Evolutionary conservation across 2,888 invertebrate genomes (phyloP).

Genomic region (Ochlodes sylvanus): DNA sequence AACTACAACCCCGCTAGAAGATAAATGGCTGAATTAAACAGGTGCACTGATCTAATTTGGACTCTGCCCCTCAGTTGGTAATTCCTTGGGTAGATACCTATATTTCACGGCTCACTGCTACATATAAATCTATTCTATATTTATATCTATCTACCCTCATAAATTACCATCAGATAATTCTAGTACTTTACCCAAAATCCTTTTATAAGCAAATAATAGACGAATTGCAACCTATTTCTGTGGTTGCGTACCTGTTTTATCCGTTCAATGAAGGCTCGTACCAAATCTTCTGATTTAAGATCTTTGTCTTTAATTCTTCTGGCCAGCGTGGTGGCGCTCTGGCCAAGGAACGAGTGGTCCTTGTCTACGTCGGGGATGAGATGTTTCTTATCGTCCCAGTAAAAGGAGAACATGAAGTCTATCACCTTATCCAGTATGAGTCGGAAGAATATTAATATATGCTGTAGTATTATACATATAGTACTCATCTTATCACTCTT

Average conservation of each 20-base stretch:
- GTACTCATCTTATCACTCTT: not conserved
- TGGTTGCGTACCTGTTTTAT: conserved; percentile 86
- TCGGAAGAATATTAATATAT: conserved; percentile 56
- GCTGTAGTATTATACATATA: conserved; percentile 44
- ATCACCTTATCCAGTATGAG: conserved; percentile 63
- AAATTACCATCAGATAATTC: too few relatives aligned
- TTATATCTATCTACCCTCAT: too few relatives aligned
- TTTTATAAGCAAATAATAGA: too few relatives aligned
- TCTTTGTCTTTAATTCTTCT: conserved; percentile 86
- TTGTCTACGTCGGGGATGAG: conserved; percentile 66
- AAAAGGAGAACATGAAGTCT: conserved; percentile 72
- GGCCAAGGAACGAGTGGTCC: conserved; percentile 66
- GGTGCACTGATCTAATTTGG: too few relatives aligned
- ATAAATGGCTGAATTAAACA: too few relatives aligned
- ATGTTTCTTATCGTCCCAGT: conserved; percentile 68
- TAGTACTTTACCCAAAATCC: too few relatives aligned
- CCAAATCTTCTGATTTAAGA: conserved; percentile 89
- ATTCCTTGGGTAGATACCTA: too few relatives aligned
- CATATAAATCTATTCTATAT: too few relatives aligned
- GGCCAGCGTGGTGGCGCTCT: conserved; percentile 89
- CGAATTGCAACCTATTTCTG: too few relatives aligned
- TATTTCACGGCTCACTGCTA: too few relatives aligned
- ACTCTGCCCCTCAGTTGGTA: too few relatives aligned
- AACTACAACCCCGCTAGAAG: too few relatives aligned
- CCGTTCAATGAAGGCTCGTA: conserved; percentile 90